phyloP scores from a whole-genome alignment of 2,797 vertebrate species.

The Microtus agrestis region DNA sequence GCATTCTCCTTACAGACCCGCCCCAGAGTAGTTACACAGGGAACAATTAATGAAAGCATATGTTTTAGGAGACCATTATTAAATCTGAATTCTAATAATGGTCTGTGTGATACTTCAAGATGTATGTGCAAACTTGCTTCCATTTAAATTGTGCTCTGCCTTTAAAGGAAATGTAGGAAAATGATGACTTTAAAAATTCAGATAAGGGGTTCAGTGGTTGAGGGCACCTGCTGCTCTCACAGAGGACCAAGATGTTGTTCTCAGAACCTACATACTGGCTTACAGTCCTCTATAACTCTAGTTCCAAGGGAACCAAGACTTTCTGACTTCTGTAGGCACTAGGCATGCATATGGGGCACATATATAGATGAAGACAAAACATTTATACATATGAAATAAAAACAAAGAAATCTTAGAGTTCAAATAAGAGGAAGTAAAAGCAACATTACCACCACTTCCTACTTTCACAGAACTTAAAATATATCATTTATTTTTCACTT shows the following conservation, averaged over 20 bases:
- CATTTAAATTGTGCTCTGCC: background rate
- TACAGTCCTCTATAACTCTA: background rate
- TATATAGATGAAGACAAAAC: background rate
- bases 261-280: background rate
- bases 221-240: background rate
- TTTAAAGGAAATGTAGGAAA: background rate
- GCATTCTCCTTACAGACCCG: background rate
- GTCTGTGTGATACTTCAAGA: background rate
- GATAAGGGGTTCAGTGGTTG: background rate
- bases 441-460: background rate
- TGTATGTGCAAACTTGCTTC: background rate
- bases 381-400: background rate
- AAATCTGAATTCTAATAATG: constrained; percentile 1
- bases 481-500: constrained; percentile 60
- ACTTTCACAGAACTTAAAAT: background rate
- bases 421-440: constrained; percentile 6
- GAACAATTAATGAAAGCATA: constrained; percentile 11
- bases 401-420: background rate
- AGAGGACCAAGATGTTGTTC: background rate
- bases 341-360: background rate
- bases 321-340: background rate
- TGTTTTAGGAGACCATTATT: background rate
- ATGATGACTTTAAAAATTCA: background rate
- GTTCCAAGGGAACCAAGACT: background rate
- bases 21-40: background rate